Percentiles rank a stretch among this genome's conserved stretches.
Evolutionary conservation across 2,113 vertebrate genomes (phyloP).

Genomic region (Macroglossus sobrinus): DNA sequence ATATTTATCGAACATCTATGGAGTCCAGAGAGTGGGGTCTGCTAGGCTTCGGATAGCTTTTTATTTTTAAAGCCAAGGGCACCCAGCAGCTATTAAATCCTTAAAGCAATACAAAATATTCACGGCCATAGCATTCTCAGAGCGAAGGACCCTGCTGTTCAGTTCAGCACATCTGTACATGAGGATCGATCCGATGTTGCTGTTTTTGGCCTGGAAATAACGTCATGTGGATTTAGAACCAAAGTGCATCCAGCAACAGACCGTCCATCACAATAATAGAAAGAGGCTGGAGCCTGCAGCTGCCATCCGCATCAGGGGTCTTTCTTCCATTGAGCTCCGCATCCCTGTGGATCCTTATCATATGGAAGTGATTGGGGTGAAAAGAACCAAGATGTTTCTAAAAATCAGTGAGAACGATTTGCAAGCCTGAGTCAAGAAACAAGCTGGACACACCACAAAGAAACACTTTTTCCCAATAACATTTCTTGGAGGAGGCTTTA

Average conservation of each 20-base stretch:
- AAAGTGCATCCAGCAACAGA: neutral
- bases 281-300: neutral
- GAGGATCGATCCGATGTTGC: neutral
- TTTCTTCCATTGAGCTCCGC: neutral
- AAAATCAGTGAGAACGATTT: neutral
- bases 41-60: neutral
- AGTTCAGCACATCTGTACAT: neutral
- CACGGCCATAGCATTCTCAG: neutral
- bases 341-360: neutral
- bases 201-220: neutral
- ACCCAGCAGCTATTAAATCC: neutral
- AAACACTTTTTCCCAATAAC: neutral
- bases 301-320: neutral
- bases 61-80: neutral
- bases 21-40: neutral
- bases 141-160: neutral
- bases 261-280: neutral
- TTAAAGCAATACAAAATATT: neutral
- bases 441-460: neutral
- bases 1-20: neutral
- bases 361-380: neutral
- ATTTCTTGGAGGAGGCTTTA: neutral
- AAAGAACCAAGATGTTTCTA: conserved; percentile 11
- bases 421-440: neutral
- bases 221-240: neutral